phyloP scores from a whole-genome alignment of 2,888 invertebrate genomes.

The Choreutis nemorana region DNA sequence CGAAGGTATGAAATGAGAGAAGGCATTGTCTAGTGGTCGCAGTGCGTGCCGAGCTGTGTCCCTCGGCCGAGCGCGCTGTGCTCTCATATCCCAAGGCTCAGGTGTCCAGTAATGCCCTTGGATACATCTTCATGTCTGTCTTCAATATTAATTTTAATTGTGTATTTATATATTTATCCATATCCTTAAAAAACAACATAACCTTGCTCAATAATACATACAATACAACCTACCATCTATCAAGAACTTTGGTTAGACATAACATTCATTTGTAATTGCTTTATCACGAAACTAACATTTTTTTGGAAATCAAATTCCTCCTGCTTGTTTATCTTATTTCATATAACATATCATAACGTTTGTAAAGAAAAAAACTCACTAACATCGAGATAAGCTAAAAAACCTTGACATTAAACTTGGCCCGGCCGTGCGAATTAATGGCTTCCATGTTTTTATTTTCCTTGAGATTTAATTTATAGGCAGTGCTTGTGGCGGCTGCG shows the following conservation, averaged over 20 bases:
- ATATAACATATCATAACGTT: slow-evolving; percentile 46
- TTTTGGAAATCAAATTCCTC: slow-evolving; percentile 21
- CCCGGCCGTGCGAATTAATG: slow-evolving; percentile 64
- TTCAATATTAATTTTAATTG: too few relatives aligned
- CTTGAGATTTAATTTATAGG: slow-evolving; percentile 65
- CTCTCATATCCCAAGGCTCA: slow-evolving; percentile 63
- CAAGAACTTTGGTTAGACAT: too few relatives aligned
- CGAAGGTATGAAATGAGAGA: slow-evolving; percentile 58
- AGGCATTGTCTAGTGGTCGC: slow-evolving; percentile 58
- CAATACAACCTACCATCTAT: too few relatives aligned
- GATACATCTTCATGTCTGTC: too few relatives aligned
- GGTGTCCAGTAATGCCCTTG: slow-evolving; percentile 64
- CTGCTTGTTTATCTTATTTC: slow-evolving; percentile 40
- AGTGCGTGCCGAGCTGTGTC: slow-evolving; percentile 45
- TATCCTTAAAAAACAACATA: too few relatives aligned
- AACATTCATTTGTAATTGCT: too few relatives aligned
- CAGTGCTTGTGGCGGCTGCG: slow-evolving; percentile 46
- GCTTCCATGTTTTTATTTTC: slow-evolving; percentile 66
- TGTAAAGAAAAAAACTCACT: slow-evolving; percentile 55
- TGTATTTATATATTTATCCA: too few relatives aligned
- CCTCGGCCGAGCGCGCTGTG: slow-evolving; percentile 21
- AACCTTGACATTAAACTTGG: slow-evolving; percentile 68
- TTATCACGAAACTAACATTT: too few relatives aligned
- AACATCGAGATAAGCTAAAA: slow-evolving; percentile 60
- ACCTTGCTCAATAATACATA: too few relatives aligned